Evolutionary conservation across 2,888 invertebrate genomes (phyloP), one percentile per base, ranked within the genome.

Genomic region (Diplazon laetatorius): DNA sequence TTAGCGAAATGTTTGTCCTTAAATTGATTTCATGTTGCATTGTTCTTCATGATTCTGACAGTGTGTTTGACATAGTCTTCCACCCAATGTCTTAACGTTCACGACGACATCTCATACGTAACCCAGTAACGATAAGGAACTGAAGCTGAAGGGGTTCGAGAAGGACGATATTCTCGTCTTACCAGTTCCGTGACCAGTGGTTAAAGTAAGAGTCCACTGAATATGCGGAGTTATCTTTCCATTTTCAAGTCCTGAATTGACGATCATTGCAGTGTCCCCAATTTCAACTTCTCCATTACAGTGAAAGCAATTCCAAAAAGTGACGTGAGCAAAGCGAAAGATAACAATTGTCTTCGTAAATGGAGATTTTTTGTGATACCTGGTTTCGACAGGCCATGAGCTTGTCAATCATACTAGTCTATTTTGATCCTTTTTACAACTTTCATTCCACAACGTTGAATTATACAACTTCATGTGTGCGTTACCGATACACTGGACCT

Each of bases 171-270:
- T 46, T 14, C 42, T 55, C 63, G 46, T 63, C 63, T 39, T 35
- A 50, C 20, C 63, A 14, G 20, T 9, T 48, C 16, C 30, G 25
- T 4, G 2, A 60, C 39, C 16, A 25, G 12, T n/a, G 25, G 42
- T 16, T n/a, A 14, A 46, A 35, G 12, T 12, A 20, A 35, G 12
- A 55, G 16, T 75, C 22, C 16, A 63, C 25, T 20, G 37, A 46
- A 44, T 30, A 30, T n/a, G 18, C 39, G 25, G 55, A 62, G 60
- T 75, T 69, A 69, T 69, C 75, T 55, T 75, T 75, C 46, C 62
- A 62, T 69, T 62, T 69, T 16, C 3, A 44, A 62, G 62, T 57
- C 69, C 25, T 14, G 16, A 42, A 55, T 39, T n/a, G 25, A 59
- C 39, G 20, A 59, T 59, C 59, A 44, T 55, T 22, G 18, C 66